Evolutionary conservation across 2,888 invertebrate species (phyloP), one percentile per base, ranked within the genome.

Genomic region (Meghimatium bilineatum): DNA sequence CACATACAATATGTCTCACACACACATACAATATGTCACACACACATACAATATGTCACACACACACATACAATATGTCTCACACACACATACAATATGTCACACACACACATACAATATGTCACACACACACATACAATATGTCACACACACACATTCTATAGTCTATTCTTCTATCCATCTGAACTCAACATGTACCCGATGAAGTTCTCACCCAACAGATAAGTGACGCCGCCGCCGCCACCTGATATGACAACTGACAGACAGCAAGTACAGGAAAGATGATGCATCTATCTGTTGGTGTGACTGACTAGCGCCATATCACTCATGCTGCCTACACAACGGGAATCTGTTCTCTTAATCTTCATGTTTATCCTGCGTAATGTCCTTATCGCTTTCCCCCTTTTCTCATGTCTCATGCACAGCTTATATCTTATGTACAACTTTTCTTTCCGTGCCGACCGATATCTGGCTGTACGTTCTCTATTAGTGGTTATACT

Each of bases 281-380:
- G 44, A 44, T 12, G 5, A 44, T 38, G 6, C 38, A 52, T 81
- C 74, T 72, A 5, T 72, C 60, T 81, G 38, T 74, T 74, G 56
- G 44, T 74, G 1, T 72, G 26, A 44, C 56, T 17, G 17, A 74
- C 49, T 74, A 14, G 32, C 23, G 17, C 34, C n/a, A 23, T 56
- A 56, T 75, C 75, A 56, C 23, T 10, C 20, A 17, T 56, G 56
- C 52, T 56, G 32, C 17, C 12, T 56, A 56, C 26, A 75, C 56
- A 52, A 10, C 52, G n/a, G 26, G 52, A 29, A 29, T 14, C 38
- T 71, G 10, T n/a, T 38, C 38, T 71, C 12, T 38, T 71, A 23
- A 36, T 38, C 38, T 36, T 23, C 26, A 10, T 71, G 36, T 38
- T 71, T 71, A 36, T 10, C 6, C 71, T 44, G 12, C n/a, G 14